phyloP scores from a whole-genome alignment of 2,113 vertebrate species.

The Okapia johnstoni region DNA sequence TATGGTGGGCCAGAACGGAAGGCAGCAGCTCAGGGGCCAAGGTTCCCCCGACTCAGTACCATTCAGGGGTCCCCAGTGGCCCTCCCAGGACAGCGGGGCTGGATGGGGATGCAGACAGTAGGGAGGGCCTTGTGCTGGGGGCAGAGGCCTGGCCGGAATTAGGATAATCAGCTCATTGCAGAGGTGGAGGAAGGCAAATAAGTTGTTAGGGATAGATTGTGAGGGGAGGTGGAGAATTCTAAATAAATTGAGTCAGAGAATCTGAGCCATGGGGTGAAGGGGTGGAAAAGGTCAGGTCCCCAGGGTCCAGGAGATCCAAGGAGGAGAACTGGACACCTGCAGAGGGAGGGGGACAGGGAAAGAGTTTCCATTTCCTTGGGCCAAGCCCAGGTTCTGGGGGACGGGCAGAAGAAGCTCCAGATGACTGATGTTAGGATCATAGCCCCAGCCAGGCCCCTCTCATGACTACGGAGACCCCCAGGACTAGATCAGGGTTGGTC shows the following conservation, averaged over 20 bases:
- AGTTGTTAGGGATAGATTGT: neutral
- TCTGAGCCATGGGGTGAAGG: neutral
- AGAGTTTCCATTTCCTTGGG: constrained; percentile 39
- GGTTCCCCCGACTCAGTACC: neutral
- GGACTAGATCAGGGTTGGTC: neutral
- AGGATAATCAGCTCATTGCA: neutral
- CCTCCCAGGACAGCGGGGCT: neutral
- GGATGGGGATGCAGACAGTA: neutral
- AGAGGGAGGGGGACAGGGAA: neutral
- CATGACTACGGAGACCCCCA: neutral
- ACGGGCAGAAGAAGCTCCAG: neutral
- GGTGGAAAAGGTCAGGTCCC: constrained; percentile 30
- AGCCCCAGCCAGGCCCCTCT: neutral
- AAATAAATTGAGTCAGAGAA: constrained; percentile 29
- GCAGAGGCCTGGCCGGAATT: neutral
- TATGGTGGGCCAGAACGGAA: neutral
- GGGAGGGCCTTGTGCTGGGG: neutral
- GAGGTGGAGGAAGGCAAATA: neutral
- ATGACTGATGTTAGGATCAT: neutral
- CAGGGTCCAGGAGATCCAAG: constrained; percentile 45
- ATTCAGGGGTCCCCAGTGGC: neutral
- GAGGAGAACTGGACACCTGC: constrained; percentile 54
- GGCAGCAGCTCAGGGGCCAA: neutral
- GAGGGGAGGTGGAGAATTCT: neutral
- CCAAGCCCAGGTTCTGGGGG: neutral